A percentile compares a stretch with the other conserved stretches of the same genome.
Conservation (phyloP, 92 coral and sea anemone genomes). For the Isaurus tuberculatus region DNA sequence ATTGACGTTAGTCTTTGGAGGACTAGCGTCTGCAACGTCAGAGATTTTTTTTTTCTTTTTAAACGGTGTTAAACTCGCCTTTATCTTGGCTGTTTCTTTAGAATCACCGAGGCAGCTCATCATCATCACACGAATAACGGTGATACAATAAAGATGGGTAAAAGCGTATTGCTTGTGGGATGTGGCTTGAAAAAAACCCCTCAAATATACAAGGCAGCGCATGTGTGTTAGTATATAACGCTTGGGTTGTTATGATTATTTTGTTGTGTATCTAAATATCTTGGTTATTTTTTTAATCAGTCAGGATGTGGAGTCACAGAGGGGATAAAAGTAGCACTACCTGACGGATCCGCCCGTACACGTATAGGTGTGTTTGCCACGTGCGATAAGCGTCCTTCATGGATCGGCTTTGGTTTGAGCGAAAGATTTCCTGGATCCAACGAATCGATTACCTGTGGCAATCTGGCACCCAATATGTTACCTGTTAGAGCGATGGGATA, state of each 20-base stretch:
- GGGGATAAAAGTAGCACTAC: conserved; percentile 30
- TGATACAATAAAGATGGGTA: too few species aligned
- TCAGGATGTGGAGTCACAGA: conserved; percentile 21
- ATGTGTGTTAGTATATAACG: too few species aligned
- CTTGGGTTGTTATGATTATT: background rate
- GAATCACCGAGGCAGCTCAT: too few species aligned
- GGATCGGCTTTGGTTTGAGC: conserved; percentile 48
- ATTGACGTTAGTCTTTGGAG: too few species aligned
- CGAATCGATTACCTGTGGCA: conserved; percentile 20
- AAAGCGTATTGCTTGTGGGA: too few species aligned
- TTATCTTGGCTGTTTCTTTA: too few species aligned
- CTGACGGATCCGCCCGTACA: conserved; percentile 7
- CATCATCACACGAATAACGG: too few species aligned
- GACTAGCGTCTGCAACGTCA: too few species aligned
- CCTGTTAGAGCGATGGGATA: conserved; percentile 33
- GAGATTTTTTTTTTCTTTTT: too few species aligned
- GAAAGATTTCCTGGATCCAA: conserved; percentile 33
- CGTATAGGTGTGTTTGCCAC: conserved; percentile 40
- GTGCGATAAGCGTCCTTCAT: conserved; percentile 9
- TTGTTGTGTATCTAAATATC: background rate
- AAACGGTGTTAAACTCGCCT: too few species aligned
- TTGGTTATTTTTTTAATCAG: background rate
- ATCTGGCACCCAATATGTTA: background rate
- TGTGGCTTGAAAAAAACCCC: too few species aligned
- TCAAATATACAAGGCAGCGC: too few species aligned